Percentiles rank a stretch among this genome's conserved stretches.
phyloP scores from a whole-genome alignment of 2,797 vertebrate species.

The Eptatretus atami region DNA sequence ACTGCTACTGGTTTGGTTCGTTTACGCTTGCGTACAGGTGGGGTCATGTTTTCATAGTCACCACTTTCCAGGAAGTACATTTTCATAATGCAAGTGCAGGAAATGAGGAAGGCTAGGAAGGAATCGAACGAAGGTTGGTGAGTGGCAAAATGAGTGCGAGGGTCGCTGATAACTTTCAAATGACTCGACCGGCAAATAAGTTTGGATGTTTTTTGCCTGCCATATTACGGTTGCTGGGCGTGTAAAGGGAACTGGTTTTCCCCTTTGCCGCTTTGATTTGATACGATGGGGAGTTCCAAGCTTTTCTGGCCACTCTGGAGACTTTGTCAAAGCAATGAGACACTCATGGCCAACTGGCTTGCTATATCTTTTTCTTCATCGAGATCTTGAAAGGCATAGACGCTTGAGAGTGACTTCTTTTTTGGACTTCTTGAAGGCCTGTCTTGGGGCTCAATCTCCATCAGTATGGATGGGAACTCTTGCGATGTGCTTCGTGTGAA shows the following conservation, averaged over 20 bases:
- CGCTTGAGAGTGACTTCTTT: slow-evolving; percentile 71
- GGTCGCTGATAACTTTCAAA: slow-evolving; percentile 52
- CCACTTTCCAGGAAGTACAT: slow-evolving; percentile 54
- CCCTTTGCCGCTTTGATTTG: slow-evolving; percentile 16
- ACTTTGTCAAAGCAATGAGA: slow-evolving; percentile 21
- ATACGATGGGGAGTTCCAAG: slow-evolving; percentile 33
- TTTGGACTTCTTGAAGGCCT: slow-evolving; percentile 29
- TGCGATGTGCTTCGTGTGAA: slow-evolving; percentile 88
- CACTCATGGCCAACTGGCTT: slow-evolving; percentile 28
- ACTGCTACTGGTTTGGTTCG: too few relatives aligned
- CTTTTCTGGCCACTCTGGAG: slow-evolving; percentile 40
- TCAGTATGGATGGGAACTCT: slow-evolving; percentile 67
- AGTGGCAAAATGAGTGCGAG: slow-evolving; percentile 42
- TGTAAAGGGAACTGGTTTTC: slow-evolving; percentile 23
- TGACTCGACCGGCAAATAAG: slow-evolving; percentile 61
- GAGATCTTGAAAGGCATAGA: slow-evolving; percentile 38
- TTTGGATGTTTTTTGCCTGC: slow-evolving; percentile 13
- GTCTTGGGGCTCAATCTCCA: slow-evolving; percentile 31
- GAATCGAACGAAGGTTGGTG: slow-evolving; percentile 87
- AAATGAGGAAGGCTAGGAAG: slow-evolving; percentile 29
- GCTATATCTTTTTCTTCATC: slow-evolving; percentile 44
- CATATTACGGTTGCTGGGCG: slow-evolving; percentile 32
- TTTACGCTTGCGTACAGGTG: slow-evolving; percentile 13
- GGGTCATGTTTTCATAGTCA: slow-evolving; percentile 80
- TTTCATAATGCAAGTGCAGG: slow-evolving; percentile 85